Conservation (phyloP, 2,888 invertebrate species). For the Periphyllus acericola region DNA sequence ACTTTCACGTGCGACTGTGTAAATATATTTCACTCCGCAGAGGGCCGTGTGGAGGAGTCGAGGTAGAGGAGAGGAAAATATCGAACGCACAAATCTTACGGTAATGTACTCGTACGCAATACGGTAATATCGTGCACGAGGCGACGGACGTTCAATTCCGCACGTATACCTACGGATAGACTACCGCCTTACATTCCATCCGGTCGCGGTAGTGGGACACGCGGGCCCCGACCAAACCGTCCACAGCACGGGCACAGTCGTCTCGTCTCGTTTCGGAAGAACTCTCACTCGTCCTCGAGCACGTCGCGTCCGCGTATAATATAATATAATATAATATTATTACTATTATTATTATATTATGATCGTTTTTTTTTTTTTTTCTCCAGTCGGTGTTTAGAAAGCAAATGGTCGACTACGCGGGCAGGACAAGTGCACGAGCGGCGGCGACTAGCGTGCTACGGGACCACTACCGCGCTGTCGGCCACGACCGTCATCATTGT, state of each 20-base stretch:
- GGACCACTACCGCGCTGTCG: neutral
- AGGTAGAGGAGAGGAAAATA: neutral
- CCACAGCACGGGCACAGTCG: neutral
- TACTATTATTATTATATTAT: neutral
- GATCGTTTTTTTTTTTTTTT: neutral
- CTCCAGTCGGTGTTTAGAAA: neutral
- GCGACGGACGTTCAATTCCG: constrained; percentile 1
- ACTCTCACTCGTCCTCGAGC: constrained; percentile 57
- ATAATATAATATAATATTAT: neutral
- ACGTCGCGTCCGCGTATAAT: constrained; percentile 22
- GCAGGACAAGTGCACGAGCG: neutral
- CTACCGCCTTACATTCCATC: constrained; percentile 4
- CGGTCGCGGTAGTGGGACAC: constrained; percentile 39
- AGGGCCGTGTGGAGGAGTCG: neutral
- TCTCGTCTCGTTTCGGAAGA: constrained; percentile 34
- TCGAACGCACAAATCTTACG: constrained; percentile 18
- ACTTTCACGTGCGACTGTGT: constrained; percentile 50
- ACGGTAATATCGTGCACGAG: constrained; percentile 18
- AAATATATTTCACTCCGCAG: neutral
- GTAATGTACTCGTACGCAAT: neutral
- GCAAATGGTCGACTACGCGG: neutral
- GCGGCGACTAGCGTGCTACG: too few species aligned
- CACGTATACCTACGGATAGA: neutral
- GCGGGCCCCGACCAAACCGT: neutral
- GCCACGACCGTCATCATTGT: neutral